Evolutionary conservation across 2,113 vertebrate genomes (phyloP), one percentile per base, ranked within the genome.

Genomic region (Pterocles burchelli): DNA sequence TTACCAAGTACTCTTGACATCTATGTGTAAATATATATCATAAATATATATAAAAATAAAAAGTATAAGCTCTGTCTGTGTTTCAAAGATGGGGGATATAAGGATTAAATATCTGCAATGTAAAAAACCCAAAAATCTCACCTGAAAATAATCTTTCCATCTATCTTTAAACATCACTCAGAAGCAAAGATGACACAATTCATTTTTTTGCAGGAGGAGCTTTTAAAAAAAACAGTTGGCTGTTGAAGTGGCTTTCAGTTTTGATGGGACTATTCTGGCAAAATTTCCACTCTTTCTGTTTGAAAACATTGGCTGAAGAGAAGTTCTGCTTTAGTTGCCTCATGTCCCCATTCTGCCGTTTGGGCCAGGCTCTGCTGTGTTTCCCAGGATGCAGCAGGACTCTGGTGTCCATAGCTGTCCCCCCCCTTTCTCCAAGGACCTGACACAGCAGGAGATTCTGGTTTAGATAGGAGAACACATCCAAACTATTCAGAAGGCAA

Each of bases 261-360:
- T 61, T 61, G 31, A 80, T 49, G 34, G n/a, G 31, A 36, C 20
- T 63, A 34, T 34, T 83, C 49, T 31, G 34, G 33, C 48, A 55
- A 67, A 78, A 57, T 74, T 45, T 70, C 41, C 67, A 49, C 21
- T 55, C 29, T 46, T 54, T 29, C 11, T 28, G 12, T 63, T 52
- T 63, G 36, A 57, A 79, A 74, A 36, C 16, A 34, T 2, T 45
- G 28, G 28, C 51, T 43, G n/a, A 36, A 58, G 24, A 31, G 59
- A 33, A 45, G 58, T 22, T 71, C 63, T 81, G 52, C 21, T 71
- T 65, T 33, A 33, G 36, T 31, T 79, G 55, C 36, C n/a, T 43
- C 1, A 3, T 31, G n/a, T 21, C 9, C 22, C 49, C 3, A 0
- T 36, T 48, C 16, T 67, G 52, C 54, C 10, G 13, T 33, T 34